Conservation (phyloP, 2,113 vertebrate genomes). For the Dryoscopus gambensis region DNA sequence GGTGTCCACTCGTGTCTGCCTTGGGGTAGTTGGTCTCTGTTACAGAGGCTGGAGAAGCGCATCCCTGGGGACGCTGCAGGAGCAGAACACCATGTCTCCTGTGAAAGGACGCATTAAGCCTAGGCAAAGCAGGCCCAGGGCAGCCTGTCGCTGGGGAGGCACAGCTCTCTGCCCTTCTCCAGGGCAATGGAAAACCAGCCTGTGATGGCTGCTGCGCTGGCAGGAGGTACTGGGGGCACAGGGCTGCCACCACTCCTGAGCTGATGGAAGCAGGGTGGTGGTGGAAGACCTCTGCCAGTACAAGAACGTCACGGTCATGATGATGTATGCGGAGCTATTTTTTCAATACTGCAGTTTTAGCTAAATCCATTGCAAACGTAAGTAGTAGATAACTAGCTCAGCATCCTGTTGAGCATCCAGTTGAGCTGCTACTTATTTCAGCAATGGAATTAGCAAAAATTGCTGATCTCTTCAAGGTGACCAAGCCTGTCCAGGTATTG, state of each 20-base stretch:
- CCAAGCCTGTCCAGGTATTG: background rate
- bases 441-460: background rate
- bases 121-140: background rate
- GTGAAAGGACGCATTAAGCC: background rate
- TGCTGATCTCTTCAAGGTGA: background rate
- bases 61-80: background rate
- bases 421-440: background rate
- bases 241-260: background rate
- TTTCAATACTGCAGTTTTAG: background rate
- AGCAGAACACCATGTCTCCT: background rate
- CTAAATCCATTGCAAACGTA: background rate
- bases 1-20: background rate
- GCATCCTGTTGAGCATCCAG: background rate
- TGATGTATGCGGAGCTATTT: background rate
- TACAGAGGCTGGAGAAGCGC: background rate
- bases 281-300: background rate
- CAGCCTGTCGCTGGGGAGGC: background rate
- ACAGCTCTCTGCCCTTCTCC: background rate
- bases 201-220: background rate
- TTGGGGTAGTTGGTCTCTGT: background rate
- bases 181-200: background rate
- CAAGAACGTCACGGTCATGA: background rate
- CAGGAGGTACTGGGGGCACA: accelerated
- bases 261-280: background rate
- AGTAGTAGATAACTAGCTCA: background rate